Percentiles rank a stretch among this genome's conserved stretches.
phyloP scores from a whole-genome alignment of 2,797 vertebrate species.

The Chrysolophus pictus region DNA sequence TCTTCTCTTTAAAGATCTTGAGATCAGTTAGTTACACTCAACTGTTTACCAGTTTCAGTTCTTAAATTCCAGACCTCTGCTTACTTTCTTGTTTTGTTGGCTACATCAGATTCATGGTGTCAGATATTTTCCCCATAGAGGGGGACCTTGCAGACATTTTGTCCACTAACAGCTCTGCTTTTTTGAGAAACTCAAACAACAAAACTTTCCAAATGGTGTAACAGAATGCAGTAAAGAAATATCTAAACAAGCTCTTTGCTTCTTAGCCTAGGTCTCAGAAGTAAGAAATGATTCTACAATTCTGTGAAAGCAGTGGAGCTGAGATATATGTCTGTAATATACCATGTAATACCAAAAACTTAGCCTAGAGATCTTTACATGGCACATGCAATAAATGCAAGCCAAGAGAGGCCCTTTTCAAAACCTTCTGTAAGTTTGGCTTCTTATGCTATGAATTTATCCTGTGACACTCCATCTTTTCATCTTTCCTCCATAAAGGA shows the following conservation, averaged over 20 bases:
- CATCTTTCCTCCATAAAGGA: background rate
- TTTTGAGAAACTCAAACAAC: background rate
- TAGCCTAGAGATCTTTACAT: background rate
- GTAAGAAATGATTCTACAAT: background rate
- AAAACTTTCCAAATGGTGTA: background rate
- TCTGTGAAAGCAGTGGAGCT: background rate
- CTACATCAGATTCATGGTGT: background rate
- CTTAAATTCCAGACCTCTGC: background rate
- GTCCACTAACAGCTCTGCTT: background rate
- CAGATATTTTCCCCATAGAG: background rate
- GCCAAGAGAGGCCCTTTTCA: background rate
- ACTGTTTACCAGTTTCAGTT: background rate
- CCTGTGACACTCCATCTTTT: background rate
- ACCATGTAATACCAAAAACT: background rate
- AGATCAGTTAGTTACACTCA: background rate
- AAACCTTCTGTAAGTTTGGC: background rate
- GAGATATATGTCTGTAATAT: background rate
- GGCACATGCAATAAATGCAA: background rate
- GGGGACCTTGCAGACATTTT: background rate
- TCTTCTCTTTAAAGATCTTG: background rate
- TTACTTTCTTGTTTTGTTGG: background rate
- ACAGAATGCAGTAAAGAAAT: background rate
- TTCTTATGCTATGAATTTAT: background rate
- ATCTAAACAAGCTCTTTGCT: background rate
- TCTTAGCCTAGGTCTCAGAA: background rate